Percentiles rank a stretch among this genome's conserved stretches.
phyloP scores from a whole-genome alignment of 1,140 invertebrate species.

The Riptortus pedestris region DNA sequence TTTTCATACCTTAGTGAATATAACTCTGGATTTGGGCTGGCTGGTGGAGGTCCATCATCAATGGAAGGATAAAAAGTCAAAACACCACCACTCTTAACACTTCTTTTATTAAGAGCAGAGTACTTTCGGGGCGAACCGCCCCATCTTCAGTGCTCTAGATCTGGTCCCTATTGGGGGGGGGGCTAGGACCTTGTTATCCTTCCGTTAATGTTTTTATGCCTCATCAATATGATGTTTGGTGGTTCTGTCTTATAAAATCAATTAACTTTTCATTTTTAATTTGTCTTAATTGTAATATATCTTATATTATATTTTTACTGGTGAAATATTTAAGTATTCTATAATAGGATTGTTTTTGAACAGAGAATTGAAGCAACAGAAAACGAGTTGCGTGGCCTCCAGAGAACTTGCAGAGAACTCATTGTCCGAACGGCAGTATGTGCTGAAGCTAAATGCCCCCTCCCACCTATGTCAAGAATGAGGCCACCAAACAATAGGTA shows the following conservation, averaged over 20 bases:
- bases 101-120: no score
- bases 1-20: no score
- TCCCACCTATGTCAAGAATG: constrained; percentile 29
- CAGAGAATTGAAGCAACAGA: constrained; percentile 67
- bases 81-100: no score
- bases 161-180: no score
- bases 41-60: no score
- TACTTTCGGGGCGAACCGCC: no score
- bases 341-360: constrained; percentile 28
- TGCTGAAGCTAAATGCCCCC: constrained; percentile 37
- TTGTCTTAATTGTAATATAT: background rate
- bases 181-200: no score
- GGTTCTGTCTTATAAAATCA: background rate
- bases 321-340: background rate
- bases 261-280: background rate
- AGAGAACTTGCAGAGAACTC: constrained; percentile 64
- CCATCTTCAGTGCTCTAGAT: no score
- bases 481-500: background rate
- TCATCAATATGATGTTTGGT: no score
- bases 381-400: constrained; percentile 60
- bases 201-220: no score
- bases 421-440: constrained; percentile 54
- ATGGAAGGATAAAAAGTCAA: no score
- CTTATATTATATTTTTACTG: constrained; percentile 1
- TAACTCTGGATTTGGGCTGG: no score